Evolutionary conservation across 2,797 vertebrate genomes (phyloP), one percentile per base, ranked within the genome.

Genomic region (Hephaestus fuliginosus): DNA sequence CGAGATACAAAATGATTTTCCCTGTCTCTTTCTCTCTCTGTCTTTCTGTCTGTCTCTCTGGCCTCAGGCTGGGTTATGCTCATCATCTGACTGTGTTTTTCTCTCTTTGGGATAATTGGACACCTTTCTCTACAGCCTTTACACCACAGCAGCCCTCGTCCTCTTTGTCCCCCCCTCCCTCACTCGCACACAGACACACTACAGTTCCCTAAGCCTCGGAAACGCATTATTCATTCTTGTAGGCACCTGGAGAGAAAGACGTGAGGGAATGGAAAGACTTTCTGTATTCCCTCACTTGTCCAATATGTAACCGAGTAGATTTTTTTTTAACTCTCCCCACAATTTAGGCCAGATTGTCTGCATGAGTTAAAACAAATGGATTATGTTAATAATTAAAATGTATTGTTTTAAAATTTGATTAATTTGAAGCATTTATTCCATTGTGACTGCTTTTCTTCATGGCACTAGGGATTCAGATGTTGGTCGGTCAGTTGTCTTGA

Each of bases 101-200:
- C 70, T 86, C 74, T 88, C 69, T 81, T 70, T 76, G 56, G 61
- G 57, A 85, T 93, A 95, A 93, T 93, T 93, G 93, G 92, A 82
- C 81, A 86, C 84, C 78, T 86, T 33, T 85, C 53, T 84, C 81
- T 20, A 9, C 72, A 81, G 73, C 78, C 69, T 81, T 78, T 64
- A 78, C 83, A 78, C 46, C 49, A 48, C 68, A 28, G 70, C 58
- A 70, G 70, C 62, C 30, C 61, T 63, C n/a, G 0, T 15, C 63
- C 70, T 72, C 58, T 86, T 78, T 73, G 44, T 68, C 51, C 15
- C 12, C 77, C 60, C 28, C 77, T 60, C 22, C n/a, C 43, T 67
- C 72, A n/a, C 81, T 39, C 46, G 53, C 68, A 2, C 73, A 74
- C 76, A 80, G 44, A 65, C 58, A 72, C 56, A 64, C 71, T 46